Base-by-base conservation (phyloP, 2,113 vertebrate species). In the Raja brachyura region DNA sequence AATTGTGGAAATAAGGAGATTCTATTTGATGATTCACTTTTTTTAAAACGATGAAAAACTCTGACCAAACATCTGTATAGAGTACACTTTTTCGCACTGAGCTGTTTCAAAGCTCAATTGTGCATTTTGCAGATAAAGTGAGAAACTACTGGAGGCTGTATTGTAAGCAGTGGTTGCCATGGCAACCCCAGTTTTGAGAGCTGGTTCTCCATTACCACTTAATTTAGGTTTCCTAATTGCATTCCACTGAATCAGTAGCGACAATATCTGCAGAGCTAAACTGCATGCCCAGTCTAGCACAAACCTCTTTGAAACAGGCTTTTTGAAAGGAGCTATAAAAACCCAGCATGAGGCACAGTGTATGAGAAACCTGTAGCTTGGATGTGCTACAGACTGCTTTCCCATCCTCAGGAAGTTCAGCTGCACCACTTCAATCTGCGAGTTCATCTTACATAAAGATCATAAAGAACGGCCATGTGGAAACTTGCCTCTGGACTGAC, bases 91-190 rank as follows among this genome's bases (percentile, higher is more conserved):
- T 96, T 97, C 97, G 97, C 96, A 96, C 95, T 95, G 97, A 97
- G 97, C 97, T 97, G 97, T 97, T 98, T 98, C 98, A 97, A 98
- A 98, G 98, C 98, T 98, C 98, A 98, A 98, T 98, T 98, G 98
- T 99, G 98, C 98, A 98, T 99, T 99, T 98, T 99, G 98, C 97
- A 99, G 98, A 99, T 99, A 98, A 99, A 99, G 98, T 98, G 97
- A 97, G 98, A 98, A 98, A 99, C 98, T 98, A 99, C 98, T 98
- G 98, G 98, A 97, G 98, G 98, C 98, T 97, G 97, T 98, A 98
- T 99, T 98, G 97, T 98, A 97, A 98, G 98, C 97, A 96, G 96
- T 94, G 95, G 98, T 99, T 99, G 98, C 98, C 97, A 96, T 97
- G 97, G 97, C 98, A 98, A 99, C 98, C 96, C 96, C 96, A 97